Evolutionary conservation across 1,140 invertebrate genomes (phyloP).

Genomic region (Drosophila punjabiensis): DNA sequence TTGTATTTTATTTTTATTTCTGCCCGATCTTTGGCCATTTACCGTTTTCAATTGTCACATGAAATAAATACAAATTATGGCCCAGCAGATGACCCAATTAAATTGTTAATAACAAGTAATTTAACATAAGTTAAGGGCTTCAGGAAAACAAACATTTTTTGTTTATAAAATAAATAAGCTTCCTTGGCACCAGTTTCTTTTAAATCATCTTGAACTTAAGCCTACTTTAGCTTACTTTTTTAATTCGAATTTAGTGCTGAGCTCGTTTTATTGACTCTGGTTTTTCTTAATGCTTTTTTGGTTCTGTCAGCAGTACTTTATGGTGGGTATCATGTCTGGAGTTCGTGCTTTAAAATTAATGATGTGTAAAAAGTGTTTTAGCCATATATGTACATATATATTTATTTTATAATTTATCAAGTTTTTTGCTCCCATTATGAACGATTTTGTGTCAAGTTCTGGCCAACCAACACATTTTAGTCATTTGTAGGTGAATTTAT

Average conservation of each 20-base stretch:
- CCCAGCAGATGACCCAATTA: slow-evolving; percentile 65
- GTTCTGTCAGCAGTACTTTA: slow-evolving; percentile 42
- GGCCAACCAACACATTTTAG: neutral
- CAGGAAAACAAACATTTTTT: neutral
- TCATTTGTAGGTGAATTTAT: neutral
- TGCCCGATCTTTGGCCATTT: slow-evolving; percentile 20
- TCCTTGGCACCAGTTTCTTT: too few species aligned
- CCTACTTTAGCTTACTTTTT: slow-evolving; percentile 14
- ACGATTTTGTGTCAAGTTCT: slow-evolving; percentile 50
- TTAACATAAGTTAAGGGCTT: neutral
- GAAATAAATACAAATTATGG: slow-evolving; percentile 48
- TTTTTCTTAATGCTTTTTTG: slow-evolving; percentile 16
- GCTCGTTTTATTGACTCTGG: neutral
- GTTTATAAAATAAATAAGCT: too few species aligned
- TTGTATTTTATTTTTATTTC: neutral
- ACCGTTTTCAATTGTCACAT: slow-evolving; percentile 52
- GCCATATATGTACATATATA: too few species aligned
- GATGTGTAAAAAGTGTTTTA: slow-evolving; percentile 20
- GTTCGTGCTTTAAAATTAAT: slow-evolving; percentile 40
- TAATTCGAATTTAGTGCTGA: slow-evolving; percentile 28
- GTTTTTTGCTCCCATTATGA: slow-evolving; percentile 19
- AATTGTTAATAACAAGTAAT: slow-evolving; percentile 11
- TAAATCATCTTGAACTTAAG: neutral
- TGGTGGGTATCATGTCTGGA: slow-evolving; percentile 42
- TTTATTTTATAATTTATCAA: slow-evolving; percentile 5